Conservation (phyloP, 2,888 invertebrate species). For the Coelopa pilipes region DNA sequence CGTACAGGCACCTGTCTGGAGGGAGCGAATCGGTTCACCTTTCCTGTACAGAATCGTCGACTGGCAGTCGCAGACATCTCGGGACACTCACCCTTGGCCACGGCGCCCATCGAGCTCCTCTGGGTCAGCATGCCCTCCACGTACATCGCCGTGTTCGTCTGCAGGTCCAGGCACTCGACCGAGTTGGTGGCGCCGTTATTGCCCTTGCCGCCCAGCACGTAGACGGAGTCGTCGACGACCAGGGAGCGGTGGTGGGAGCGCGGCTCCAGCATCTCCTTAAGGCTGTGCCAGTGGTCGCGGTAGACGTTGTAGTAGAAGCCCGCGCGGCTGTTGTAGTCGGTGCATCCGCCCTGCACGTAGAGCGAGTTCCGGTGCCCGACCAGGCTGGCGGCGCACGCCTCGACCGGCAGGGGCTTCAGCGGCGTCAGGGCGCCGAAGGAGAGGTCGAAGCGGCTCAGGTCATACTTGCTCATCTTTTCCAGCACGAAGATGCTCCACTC, state of each 20-base stretch:
- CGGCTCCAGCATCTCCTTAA: slow-evolving; percentile 47
- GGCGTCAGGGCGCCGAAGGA: slow-evolving; percentile 46
- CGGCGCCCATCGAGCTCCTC: slow-evolving; percentile 57
- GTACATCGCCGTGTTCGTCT: slow-evolving; percentile 48
- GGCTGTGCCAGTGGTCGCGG: slow-evolving; percentile 52
- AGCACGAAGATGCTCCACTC: slow-evolving; percentile 56
- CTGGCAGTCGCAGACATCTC: too few species aligned
- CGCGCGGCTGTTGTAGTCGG: slow-evolving; percentile 49
- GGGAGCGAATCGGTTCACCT: too few species aligned
- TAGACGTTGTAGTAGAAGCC: slow-evolving; percentile 55
- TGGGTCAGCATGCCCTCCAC: slow-evolving; percentile 53
- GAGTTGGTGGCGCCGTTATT: slow-evolving; percentile 48
- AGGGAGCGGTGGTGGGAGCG: slow-evolving; percentile 57
- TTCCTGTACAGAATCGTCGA: too few species aligned
- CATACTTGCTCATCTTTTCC: slow-evolving; percentile 55
- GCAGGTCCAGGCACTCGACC: slow-evolving; percentile 53
- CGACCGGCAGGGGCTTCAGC: slow-evolving; percentile 49
- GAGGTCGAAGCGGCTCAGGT: slow-evolving; percentile 51
- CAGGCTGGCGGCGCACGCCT: slow-evolving; percentile 54
- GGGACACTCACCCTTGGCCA: slow-evolving; percentile 48
- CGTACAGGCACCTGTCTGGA: slow-evolving; percentile 51
- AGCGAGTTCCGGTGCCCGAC: slow-evolving; percentile 51
- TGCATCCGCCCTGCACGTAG: slow-evolving; percentile 55
- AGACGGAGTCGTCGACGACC: slow-evolving; percentile 51
- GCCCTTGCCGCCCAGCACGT: slow-evolving; percentile 55